Evolutionary conservation across 2,113 vertebrate genomes (phyloP), one percentile per base, ranked within the genome.

Genomic region (Dipodomys stephensi): DNA sequence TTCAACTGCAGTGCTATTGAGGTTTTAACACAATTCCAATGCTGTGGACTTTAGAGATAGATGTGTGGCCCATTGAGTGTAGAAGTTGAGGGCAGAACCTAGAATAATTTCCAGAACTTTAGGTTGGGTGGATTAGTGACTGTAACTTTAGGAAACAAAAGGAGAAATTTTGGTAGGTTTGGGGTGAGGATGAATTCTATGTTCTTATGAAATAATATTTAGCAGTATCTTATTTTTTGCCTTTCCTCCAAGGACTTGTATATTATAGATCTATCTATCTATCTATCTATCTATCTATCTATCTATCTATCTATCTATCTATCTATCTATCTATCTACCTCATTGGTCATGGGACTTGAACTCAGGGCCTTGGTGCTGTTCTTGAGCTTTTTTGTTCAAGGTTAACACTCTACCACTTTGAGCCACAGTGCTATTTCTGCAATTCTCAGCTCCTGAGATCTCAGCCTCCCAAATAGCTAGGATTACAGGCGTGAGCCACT

Each of bases 121-220:
- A 49, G 11, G 23, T 32, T 65, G 10, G 76, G 71, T 79, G 65
- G 69, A 44, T 60, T 35, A 39, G 49, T 85, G 68, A 71, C 32
- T 62, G 4, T 62, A 73, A 57, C 64, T 67, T 35, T 13, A 65
- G 74, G 28, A 53, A 67, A 76, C 11, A 74, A 18, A 64, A n/a
- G 35, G 39, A 80, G 53, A 62, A 44, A 64, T 86, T 93, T 13
- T 62, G 44, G 35, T 1, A 81, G 28, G 13, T 57, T 76, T 83
- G 83, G 30, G 88, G 27, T 39, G 49, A 39, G 81, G 19, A 60
- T 79, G 44, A 76, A 72, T 83, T 91, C 16, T 27, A 1, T 30
- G 32, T 44, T 46, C 35, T 91, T 67, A 83, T 72, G 57, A 79
- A 87, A 72, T 81, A 69, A 20, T 49, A 81, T 65, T 88, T 74